Base-by-base conservation (phyloP, 2,797 vertebrate species). In the Phalloptychus januarius region DNA sequence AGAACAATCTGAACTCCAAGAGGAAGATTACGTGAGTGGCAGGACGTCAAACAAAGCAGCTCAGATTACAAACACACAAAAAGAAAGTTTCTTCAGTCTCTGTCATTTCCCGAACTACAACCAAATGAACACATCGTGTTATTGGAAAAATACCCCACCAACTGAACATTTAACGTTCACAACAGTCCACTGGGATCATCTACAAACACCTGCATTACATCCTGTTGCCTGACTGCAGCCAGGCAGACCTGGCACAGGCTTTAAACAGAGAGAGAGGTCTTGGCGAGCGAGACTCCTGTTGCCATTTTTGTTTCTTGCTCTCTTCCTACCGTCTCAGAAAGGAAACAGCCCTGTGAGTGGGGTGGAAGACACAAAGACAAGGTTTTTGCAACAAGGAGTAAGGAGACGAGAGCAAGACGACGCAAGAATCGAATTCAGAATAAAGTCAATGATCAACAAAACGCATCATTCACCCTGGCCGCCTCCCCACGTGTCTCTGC, bases 401-500 rank as follows among this genome's bases (percentile, higher is more conserved):
- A 75, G 77, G 78, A 38, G 63, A 72, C 72, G 42, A 77, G 72
- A 77, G 74, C 23, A 16, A 50, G 76, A 77, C 67, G 77, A 86
- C n/a, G 75, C 28, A 74, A 79, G 72, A 76, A 48, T 74, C 46
- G 42, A 84, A 83, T 70, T 73, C 67, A 61, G 72, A 84, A 86
- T 76, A 88, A 86, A 91, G 90, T 91, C 89, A 85, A 93, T 91
- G 87, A 87, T 85, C 36, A 54, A 52, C 78, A 79, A 90, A 93
- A 89, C 38, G 76, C 48, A 48, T 74, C 82, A 82, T 90, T 92
- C 86, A 92, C 89, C 85, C 81, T 77, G 74, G 81, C 84, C 77
- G 58, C 80, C 81, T 85, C 84, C 87, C 80, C 77, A 67, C 61
- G 61, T 83, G 83, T 78, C 79, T 78, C 75, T 79, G 81, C 45